Evolutionary conservation across 2,113 vertebrate species (phyloP).

Genomic region (Chlamydotis undulata): DNA sequence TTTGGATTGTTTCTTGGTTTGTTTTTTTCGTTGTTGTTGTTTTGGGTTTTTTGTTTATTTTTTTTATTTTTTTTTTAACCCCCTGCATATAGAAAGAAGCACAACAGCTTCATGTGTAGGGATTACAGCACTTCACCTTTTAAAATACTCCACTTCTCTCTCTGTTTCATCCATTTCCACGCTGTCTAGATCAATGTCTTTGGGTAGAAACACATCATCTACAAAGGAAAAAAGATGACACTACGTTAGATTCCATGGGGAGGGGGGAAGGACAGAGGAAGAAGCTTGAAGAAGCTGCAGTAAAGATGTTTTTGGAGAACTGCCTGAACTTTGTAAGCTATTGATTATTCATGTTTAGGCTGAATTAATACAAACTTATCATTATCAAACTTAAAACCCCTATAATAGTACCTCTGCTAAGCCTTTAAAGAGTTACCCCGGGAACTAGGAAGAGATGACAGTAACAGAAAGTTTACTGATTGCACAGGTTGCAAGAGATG

Average conservation of each 20-base stretch:
- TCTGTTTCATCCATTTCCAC: conserved; percentile 98
- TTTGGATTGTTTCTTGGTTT: not conserved
- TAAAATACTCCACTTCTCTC: conserved; percentile 97
- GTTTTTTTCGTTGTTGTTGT: too few relatives aligned
- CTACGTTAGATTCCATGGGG: not conserved
- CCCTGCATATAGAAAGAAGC: not conserved
- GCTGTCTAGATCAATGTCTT: conserved; percentile 97
- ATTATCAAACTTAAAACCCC: not conserved
- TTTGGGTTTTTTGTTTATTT: not conserved
- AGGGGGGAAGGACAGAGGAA: not conserved
- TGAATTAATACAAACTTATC: not conserved
- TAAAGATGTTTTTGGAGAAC: not conserved
- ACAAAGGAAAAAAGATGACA: conserved; percentile 20
- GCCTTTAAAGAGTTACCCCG: not conserved
- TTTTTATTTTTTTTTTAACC: not conserved
- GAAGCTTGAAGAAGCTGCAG: not conserved
- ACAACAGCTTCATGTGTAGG: not conserved
- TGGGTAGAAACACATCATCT: conserved; percentile 99
- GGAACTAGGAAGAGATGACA: not conserved
- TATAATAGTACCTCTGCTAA: not conserved
- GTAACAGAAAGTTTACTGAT: not conserved
- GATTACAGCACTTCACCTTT: conserved; percentile 81
- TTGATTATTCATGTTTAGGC: not conserved
- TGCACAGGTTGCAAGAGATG: not conserved
- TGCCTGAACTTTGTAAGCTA: not conserved